Conservation (phyloP, 2,888 invertebrate genomes). For the Sarcophaga rosellei region DNA sequence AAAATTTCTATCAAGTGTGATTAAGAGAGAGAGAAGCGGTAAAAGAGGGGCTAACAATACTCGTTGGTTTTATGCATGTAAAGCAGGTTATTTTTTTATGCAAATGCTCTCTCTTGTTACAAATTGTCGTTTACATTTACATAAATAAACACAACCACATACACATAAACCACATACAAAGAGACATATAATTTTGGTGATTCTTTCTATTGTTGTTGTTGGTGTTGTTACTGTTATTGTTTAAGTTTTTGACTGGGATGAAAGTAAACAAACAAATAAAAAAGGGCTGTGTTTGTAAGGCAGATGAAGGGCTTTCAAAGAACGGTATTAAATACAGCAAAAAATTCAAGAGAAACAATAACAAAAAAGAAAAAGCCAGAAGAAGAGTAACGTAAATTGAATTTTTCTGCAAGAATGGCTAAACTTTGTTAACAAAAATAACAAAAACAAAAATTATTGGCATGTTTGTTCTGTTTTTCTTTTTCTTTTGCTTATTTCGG, state of each 20-base stretch:
- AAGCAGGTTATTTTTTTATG: constrained; percentile 12
- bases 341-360: background rate
- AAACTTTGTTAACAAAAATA: background rate
- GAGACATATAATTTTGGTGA: background rate
- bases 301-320: too few relatives aligned
- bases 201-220: background rate
- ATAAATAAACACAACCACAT: background rate
- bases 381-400: background rate
- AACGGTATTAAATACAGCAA: background rate
- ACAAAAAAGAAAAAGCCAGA: background rate
- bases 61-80: constrained; percentile 3
- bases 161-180: too few relatives aligned
- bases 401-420: constrained; percentile 18
- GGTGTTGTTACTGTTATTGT: background rate
- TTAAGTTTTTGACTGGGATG: background rate
- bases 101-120: constrained; percentile 8
- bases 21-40: too few relatives aligned
- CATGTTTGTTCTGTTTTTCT: background rate
- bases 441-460: constrained; percentile 20
- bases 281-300: background rate
- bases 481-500: background rate
- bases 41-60: background rate
- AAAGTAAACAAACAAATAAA: constrained; percentile 3
- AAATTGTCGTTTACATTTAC: constrained; percentile 20
- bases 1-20: too few relatives aligned